Evolutionary conservation across 2,797 vertebrate genomes (phyloP), one percentile per base, ranked within the genome.

Genomic region (Anguilla megastoma): DNA sequence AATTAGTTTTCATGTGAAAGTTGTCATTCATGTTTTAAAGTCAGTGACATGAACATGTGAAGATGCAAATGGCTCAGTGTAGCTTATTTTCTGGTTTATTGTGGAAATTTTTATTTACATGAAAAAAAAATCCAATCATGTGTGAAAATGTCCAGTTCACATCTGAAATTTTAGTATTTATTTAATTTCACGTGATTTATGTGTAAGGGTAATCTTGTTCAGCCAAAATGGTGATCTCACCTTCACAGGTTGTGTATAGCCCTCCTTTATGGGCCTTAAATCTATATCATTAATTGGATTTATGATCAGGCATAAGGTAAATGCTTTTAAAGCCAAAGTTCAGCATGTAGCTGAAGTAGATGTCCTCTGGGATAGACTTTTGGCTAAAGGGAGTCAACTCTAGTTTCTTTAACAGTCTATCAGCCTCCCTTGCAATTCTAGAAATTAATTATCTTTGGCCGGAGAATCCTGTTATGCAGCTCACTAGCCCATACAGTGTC

Each of bases 261-360:
- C 18, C 41, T 21, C 14, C 36, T 48, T 45, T 3, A 80, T 21
- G 18, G 16, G 36, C 76, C 18, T 12, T 48, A 24, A 80, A 80
- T 80, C 69, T 74, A 80, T 80, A 24, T 45, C 16, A 80, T 80
- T 80, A 80, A 48, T 24, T 21, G 36, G 36, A 21, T 80, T 80
- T 48, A 80, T 80, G 36, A 80, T 48, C 12, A 24, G 76, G 36
- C 76, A 21, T 41, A 24, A 41, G 76, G 21, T 80, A 45, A 80
- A 80, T 80, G 76, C 16, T 80, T 80, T 48, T 18, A 41, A 80
- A 48, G 6, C 27, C 12, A 5, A 21, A 9, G 36, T 80, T 27
- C 36, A 80, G 36, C 41, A 80, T 80, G 76, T 48, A 41, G 76
- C 1, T 80, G 36, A 21, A 80, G 36, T 80, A 6, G 76, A 10